A percentile compares a stretch with the other conserved stretches of the same genome.
These are phyloP conservation scores for Campoplex nolae DNA, from an alignment of 2,888 invertebrate genomes.

Conservation along the genomic window DNA sequence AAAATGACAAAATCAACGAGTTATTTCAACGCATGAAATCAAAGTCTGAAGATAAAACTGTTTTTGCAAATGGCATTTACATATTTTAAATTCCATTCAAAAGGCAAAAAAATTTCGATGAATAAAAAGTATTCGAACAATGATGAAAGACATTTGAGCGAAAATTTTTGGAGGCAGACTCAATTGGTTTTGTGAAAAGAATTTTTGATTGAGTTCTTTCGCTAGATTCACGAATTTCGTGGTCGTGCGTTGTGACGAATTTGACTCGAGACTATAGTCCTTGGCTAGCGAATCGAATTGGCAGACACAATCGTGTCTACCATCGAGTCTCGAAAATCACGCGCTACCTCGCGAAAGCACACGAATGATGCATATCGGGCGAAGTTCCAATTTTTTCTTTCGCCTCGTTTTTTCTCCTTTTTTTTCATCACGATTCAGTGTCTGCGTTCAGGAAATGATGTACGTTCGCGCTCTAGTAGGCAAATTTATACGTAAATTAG, in stretches of 20 bases:
- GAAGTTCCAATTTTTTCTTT: constrained; percentile 47
- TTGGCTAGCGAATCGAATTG: constrained; percentile 39
- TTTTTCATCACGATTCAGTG: constrained; percentile 33
- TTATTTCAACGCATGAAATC: too few species aligned
- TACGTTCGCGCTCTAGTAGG: constrained; percentile 3
- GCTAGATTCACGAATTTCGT: not conserved
- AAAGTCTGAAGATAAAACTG: not conserved
- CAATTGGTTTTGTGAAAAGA: constrained; percentile 10
- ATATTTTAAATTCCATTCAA: not conserved
- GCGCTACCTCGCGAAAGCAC: constrained; percentile 31
- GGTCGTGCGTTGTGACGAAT: constrained; percentile 18
- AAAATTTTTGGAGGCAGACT: not conserved
- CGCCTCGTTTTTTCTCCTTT: not conserved
- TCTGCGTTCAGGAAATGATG: constrained; percentile 43
- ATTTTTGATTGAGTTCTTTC: constrained; percentile 14
- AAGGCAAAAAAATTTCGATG: not conserved
- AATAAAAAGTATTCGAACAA: not conserved
- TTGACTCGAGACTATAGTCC: constrained; percentile 42
- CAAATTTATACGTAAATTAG: not conserved
- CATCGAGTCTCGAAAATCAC: constrained; percentile 40
- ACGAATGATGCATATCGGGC: constrained; percentile 50
- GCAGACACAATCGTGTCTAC: constrained; percentile 45
- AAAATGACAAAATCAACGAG: too few species aligned
- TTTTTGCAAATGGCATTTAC: not conserved
- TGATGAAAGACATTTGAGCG: not conserved